Evolutionary conservation across 2,888 invertebrate species (phyloP), one percentile per base, ranked within the genome.

Genomic region (Darwinula stevensoni): DNA sequence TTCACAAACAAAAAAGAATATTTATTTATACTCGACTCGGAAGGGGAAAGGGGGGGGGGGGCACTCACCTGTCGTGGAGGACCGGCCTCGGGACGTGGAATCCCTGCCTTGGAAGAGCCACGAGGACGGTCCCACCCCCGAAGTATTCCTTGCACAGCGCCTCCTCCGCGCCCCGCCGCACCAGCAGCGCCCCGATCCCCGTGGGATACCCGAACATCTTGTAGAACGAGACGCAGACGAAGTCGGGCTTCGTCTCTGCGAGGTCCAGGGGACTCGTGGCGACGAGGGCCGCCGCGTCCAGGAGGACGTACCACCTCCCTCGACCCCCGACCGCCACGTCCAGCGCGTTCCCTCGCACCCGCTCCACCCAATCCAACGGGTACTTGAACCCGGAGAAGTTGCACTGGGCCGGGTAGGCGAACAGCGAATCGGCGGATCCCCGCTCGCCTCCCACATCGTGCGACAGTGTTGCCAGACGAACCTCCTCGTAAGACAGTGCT

Each of bases 131-230:
- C 5, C 94, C 94, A 26, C 91, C 94, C 14, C 88, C 88, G 56
- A 76, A 88, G 50, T 78, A 88, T 33, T 49, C 69, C 30, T 62
- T 59, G 35, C 59, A 55, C 37, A 82, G 52, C 5, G 64, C 51
- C 43, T 54, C 36, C 33, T 36, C 38, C 2, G 39, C 37, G 14
- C 36, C 17, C 16, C 28, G 12, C 40, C 38, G 65, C 0, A 88
- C 69, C 34, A 91, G 47, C 14, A 88, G 49, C 9, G 80, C 86
- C 17, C 91, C 94, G 13, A 91, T 54, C 3, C 94, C 94, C 31
- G 88, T 88, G 2, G 94, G 94, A 50, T 73, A 88, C 14, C 74
- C 74, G 57, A 94, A 91, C 44, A 94, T 73, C 59, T 91, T 94
- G 54, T 94, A 94, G 56, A 94, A 94, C 2, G 91, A 91, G 13